Percentiles rank a stretch among this genome's conserved stretches.
Evolutionary conservation across 2,888 invertebrate genomes (phyloP).

Genomic region (Patella depressa): DNA sequence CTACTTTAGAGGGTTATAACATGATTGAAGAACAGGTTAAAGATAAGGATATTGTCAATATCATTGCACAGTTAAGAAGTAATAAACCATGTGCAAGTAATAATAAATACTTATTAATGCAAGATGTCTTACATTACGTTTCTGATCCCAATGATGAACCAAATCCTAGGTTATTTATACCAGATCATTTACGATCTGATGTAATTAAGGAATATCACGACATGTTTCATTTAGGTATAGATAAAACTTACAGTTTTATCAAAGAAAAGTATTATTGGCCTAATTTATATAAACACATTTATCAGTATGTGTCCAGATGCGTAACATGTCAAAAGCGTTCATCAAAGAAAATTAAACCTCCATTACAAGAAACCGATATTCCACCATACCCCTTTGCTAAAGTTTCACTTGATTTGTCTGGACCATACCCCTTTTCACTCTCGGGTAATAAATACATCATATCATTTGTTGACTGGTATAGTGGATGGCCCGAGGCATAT

Average conservation of each 20-base stretch:
- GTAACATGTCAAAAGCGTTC: too few species aligned
- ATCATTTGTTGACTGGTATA: neutral
- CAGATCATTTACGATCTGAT: neutral
- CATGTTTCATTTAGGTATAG: constrained; percentile 1
- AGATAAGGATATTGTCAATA: neutral
- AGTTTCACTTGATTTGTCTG: constrained; percentile 16
- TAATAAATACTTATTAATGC: too few species aligned
- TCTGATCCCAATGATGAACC: neutral
- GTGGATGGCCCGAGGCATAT: constrained; percentile 27
- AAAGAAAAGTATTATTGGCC: too few species aligned
- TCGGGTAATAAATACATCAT: constrained; percentile 18
- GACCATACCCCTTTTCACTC: constrained; percentile 15
- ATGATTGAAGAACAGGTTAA: neutral
- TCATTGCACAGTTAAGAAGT: too few species aligned
- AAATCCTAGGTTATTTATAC: neutral
- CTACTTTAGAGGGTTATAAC: neutral
- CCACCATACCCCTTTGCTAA: constrained; percentile 22
- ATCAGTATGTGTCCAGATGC: too few species aligned
- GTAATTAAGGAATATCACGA: neutral
- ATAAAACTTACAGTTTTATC: too few species aligned
- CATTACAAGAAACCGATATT: neutral
- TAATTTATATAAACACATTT: too few species aligned
- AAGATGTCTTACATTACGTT: too few species aligned
- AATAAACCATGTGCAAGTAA: too few species aligned
- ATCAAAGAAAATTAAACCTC: too few species aligned